These are phyloP conservation scores for Alloplasta piceator DNA, from an alignment of 2,888 invertebrate species.

Conservation along the genomic window DNA sequence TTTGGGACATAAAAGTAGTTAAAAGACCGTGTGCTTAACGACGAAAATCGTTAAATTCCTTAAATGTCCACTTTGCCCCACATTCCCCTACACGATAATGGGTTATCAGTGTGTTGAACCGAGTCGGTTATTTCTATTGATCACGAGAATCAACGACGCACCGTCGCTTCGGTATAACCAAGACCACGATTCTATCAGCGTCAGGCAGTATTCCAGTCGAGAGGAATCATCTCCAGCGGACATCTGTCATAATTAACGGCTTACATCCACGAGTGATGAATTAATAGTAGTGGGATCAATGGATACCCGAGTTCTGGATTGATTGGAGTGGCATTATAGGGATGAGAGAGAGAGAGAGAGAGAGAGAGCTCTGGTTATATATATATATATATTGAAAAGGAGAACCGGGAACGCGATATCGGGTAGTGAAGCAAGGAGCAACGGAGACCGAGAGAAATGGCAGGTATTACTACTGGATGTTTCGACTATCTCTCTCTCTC, in stretches of 20 bases:
- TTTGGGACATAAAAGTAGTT: too few relatives aligned
- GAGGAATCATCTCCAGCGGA: constrained; percentile 45
- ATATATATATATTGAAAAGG: constrained; percentile 8
- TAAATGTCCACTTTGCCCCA: too few relatives aligned
- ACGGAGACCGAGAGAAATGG: constrained; percentile 52
- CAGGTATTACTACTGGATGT: constrained; percentile 45
- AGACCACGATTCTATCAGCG: not conserved
- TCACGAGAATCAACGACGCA: constrained; percentile 8
- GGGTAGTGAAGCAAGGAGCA: constrained; percentile 25
- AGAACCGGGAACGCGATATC: constrained; percentile 8
- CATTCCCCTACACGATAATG: not conserved
- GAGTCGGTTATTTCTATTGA: constrained; percentile 49
- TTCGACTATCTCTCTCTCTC: constrained; percentile 32
- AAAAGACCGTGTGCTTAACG: too few relatives aligned
- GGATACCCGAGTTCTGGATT: constrained; percentile 53
- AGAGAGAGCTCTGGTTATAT: constrained; percentile 15
- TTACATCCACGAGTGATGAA: constrained; percentile 58
- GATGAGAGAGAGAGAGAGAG: constrained; percentile 31
- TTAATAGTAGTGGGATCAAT: constrained; percentile 60
- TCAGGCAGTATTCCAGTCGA: constrained; percentile 24
- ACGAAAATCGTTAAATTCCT: too few relatives aligned
- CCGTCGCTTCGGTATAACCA: constrained; percentile 18
- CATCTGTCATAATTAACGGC: constrained; percentile 60
- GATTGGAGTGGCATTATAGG: constrained; percentile 62
- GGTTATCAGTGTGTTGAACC: constrained; percentile 3